Evolutionary conservation across 2,113 vertebrate genomes (phyloP).

Genomic region (Oreochromis aureus): DNA sequence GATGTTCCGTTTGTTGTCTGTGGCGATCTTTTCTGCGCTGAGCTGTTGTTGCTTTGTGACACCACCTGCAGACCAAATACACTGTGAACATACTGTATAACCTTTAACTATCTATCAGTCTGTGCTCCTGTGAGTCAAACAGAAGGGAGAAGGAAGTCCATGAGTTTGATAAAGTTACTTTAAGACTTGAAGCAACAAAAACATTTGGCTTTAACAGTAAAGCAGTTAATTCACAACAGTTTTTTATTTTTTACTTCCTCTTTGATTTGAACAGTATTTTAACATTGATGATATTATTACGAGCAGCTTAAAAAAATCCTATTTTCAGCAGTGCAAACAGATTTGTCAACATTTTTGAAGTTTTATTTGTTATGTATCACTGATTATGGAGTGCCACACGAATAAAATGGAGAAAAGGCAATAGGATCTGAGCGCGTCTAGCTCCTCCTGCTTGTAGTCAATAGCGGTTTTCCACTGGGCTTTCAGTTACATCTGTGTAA

Average conservation of each 20-base stretch:
- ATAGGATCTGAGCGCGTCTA: background rate
- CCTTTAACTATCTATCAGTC: background rate
- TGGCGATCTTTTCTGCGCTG: conserved; percentile 83
- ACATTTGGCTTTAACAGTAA: background rate
- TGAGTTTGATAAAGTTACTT: background rate
- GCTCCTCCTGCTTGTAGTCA: background rate
- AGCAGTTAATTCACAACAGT: background rate
- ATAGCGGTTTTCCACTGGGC: background rate
- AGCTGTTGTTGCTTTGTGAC: conserved; percentile 75
- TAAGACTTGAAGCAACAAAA: background rate
- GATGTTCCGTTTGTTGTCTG: conserved; percentile 80
- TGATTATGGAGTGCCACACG: background rate
- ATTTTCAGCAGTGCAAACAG: background rate
- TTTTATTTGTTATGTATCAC: background rate
- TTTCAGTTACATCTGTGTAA: background rate
- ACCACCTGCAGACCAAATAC: conserved; percentile 71
- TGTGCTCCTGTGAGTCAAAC: background rate
- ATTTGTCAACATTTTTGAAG: background rate
- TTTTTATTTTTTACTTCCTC: background rate
- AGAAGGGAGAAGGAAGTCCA: background rate
- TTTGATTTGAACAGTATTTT: background rate
- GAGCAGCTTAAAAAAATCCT: background rate
- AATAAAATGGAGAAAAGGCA: background rate
- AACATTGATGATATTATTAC: background rate
- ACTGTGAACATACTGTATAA: background rate